Percentiles rank a stretch among this genome's conserved stretches.
These are phyloP conservation scores for Hyalella azteca DNA, from an alignment of 2,888 invertebrate species.

Conservation along the genomic window DNA sequence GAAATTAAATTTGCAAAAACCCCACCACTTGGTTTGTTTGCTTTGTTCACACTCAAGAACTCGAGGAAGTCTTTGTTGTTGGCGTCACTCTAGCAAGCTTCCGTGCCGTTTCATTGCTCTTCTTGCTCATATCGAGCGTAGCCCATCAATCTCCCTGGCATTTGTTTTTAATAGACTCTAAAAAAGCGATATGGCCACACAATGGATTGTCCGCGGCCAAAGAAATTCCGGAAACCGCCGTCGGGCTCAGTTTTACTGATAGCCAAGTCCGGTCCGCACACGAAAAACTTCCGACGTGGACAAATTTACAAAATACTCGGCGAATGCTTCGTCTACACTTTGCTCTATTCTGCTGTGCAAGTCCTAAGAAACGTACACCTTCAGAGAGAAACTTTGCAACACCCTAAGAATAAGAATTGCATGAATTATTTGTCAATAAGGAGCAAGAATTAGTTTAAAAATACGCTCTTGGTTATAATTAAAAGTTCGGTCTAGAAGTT, in stretches of 20 bases:
- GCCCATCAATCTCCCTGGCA: conserved; percentile 26
- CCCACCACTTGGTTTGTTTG: too few relatives aligned
- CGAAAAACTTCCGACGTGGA: conserved; percentile 17
- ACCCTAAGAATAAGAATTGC: too few relatives aligned
- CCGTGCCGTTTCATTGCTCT: conserved; percentile 1
- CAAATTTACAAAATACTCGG: background rate
- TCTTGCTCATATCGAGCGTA: conserved; percentile 26
- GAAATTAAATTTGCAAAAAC: too few relatives aligned
- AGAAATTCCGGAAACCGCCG: conserved; percentile 31
- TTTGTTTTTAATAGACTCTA: conserved; percentile 31
- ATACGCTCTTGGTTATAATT: too few relatives aligned
- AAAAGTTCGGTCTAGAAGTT: too few relatives aligned
- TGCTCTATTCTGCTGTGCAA: too few relatives aligned
- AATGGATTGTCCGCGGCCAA: conserved; percentile 21
- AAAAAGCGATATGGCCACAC: conserved; percentile 32
- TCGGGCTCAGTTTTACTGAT: conserved; percentile 27
- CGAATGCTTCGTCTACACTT: background rate
- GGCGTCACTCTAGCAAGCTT: background rate
- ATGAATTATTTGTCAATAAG: too few relatives aligned
- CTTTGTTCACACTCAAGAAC: too few relatives aligned
- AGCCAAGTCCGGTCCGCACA: background rate
- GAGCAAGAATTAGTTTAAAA: too few relatives aligned
- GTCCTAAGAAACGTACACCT: too few relatives aligned
- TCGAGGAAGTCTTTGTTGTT: too few relatives aligned
- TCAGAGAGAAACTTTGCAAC: too few relatives aligned